These are phyloP conservation scores for Apogon talboti DNA, from an alignment of 2,797 vertebrate species.

Conservation along the genomic window DNA sequence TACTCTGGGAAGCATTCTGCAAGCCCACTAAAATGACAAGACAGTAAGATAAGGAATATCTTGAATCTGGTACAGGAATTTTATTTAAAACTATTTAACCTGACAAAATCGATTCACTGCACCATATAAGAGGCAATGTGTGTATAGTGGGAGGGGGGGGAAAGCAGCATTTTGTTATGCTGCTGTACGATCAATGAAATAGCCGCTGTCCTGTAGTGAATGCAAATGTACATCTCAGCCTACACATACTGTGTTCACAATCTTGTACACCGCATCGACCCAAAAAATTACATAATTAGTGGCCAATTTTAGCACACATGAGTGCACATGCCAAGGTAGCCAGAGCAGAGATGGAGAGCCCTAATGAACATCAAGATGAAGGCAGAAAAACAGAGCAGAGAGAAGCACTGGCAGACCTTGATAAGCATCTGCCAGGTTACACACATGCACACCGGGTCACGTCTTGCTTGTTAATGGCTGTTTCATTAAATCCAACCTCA, in stretches of 20 bases:
- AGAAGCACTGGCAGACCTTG: slow-evolving; percentile 41
- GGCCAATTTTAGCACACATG: slow-evolving; percentile 2
- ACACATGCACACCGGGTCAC: slow-evolving; percentile 15
- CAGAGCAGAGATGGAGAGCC: background rate
- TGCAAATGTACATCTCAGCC: slow-evolving; percentile 34
- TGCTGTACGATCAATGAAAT: slow-evolving; percentile 35
- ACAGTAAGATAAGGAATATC: slow-evolving; percentile 9
- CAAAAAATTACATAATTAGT: slow-evolving; percentile 25
- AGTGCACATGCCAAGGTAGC: slow-evolving; percentile 21
- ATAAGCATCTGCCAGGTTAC: slow-evolving; percentile 47
- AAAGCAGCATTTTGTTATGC: background rate
- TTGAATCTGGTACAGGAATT: slow-evolving; percentile 20
- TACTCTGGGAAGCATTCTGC: slow-evolving; percentile 27
- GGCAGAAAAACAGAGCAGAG: slow-evolving; percentile 15
- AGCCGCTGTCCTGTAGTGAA: slow-evolving; percentile 16
- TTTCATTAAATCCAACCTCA: slow-evolving; percentile 47
- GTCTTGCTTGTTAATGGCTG: slow-evolving; percentile 38
- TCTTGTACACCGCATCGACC: slow-evolving; percentile 10
- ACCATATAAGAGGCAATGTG: slow-evolving; percentile 29
- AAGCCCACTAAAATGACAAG: slow-evolving; percentile 19
- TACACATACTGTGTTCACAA: slow-evolving; percentile 20
- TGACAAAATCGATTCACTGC: slow-evolving; percentile 23
- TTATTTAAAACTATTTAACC: slow-evolving; percentile 27
- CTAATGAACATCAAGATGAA: slow-evolving; percentile 43
- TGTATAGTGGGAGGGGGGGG: slow-evolving; percentile 6